A percentile compares a stretch with the other conserved stretches of the same genome.
Evolutionary conservation across 2,888 invertebrate species (phyloP).

Genomic region (Hirtodrosophila alboralis): DNA sequence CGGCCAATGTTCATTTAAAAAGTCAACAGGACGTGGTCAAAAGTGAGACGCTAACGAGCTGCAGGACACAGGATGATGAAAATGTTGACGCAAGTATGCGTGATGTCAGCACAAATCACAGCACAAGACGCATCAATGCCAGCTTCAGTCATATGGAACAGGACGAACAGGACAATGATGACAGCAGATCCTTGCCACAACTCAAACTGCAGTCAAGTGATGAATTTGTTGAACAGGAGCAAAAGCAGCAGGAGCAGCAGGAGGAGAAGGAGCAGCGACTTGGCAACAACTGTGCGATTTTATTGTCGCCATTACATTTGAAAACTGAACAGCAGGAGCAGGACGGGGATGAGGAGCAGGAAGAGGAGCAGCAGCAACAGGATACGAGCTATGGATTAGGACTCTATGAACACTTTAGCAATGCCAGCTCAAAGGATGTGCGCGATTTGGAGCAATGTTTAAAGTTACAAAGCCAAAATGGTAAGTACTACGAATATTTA

Average conservation of each 20-base stretch:
- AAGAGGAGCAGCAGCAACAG: slow-evolving; percentile 6
- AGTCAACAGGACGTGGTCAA: slow-evolving; percentile 37
- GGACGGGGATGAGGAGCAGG: slow-evolving; percentile 4
- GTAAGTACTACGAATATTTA: slow-evolving; percentile 58
- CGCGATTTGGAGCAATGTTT: slow-evolving; percentile 61
- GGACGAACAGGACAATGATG: slow-evolving; percentile 33
- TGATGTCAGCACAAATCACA: slow-evolving; percentile 72
- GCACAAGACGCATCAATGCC: slow-evolving; percentile 27
- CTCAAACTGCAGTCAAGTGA: slow-evolving; percentile 60
- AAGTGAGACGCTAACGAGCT: slow-evolving; percentile 51
- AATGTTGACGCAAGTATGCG: slow-evolving; percentile 76
- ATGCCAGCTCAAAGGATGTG: slow-evolving; percentile 62
- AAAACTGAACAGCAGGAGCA: slow-evolving; percentile 36
- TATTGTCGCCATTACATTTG: slow-evolving; percentile 43
- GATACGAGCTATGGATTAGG: slow-evolving; percentile 8
- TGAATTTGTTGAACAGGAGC: slow-evolving; percentile 40
- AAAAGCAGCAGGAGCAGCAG: slow-evolving; percentile 5
- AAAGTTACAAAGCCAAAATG: slow-evolving; percentile 57
- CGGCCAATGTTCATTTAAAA: slow-evolving; percentile 12
- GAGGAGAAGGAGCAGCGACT: slow-evolving; percentile 11
- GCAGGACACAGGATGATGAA: slow-evolving; percentile 25
- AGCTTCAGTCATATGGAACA: slow-evolving; percentile 22
- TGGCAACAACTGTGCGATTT: slow-evolving; percentile 27
- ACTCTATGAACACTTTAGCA: slow-evolving; percentile 56
- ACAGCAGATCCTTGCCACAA: slow-evolving; percentile 36